Evolutionary conservation across 2,113 vertebrate species (phyloP).

Genomic region (Aramus guarauna): DNA sequence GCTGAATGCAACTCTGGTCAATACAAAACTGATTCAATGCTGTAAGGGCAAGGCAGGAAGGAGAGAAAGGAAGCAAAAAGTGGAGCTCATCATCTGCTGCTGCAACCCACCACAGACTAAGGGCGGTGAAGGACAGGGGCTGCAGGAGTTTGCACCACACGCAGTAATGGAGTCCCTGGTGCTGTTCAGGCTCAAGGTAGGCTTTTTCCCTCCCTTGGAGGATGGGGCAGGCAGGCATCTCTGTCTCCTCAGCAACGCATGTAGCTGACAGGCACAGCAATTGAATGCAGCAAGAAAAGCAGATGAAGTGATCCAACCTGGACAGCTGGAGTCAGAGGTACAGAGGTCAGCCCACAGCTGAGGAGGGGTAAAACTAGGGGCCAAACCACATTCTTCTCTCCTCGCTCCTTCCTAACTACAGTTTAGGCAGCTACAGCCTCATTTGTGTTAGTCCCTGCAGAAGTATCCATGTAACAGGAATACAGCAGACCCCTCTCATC

Average conservation of each 20-base stretch:
- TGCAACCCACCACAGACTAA: fast-evolving
- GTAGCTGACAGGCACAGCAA: neutral
- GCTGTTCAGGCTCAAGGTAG: neutral
- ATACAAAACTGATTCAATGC: neutral
- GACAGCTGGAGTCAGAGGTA: neutral
- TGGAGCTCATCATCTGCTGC: neutral
- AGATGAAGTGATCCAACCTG: neutral
- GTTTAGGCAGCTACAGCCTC: neutral
- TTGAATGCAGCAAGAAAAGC: neutral
- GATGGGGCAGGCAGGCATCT: neutral
- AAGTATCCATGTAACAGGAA: neutral
- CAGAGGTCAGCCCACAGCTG: neutral
- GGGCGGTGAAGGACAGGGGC: fast-evolving
- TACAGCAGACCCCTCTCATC: fast-evolving
- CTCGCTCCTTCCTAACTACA: neutral
- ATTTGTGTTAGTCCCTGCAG: neutral
- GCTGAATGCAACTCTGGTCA: neutral
- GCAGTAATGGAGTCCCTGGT: neutral
- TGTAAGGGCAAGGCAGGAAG: neutral
- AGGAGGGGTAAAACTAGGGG: neutral
- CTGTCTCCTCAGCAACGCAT: neutral
- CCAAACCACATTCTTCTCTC: neutral
- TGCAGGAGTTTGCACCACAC: neutral
- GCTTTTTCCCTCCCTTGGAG: neutral
- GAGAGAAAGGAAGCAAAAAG: neutral